A percentile compares a stretch with the other conserved stretches of the same genome.
Evolutionary conservation across 2,888 invertebrate genomes (phyloP).

Genomic region (Caenorhabditis sulstoni): DNA sequence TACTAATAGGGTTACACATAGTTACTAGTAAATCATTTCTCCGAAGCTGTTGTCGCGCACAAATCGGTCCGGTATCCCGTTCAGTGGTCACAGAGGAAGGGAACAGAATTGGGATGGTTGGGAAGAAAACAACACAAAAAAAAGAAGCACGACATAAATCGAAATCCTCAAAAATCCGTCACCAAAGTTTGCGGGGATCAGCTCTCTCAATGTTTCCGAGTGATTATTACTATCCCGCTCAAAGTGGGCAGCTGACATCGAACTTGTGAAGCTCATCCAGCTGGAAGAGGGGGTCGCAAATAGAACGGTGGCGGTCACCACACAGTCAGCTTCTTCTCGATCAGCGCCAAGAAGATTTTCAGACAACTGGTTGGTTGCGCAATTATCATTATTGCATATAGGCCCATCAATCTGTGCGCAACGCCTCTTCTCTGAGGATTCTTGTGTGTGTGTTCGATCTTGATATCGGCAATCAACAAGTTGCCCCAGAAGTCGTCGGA

Average conservation of each 20-base stretch:
- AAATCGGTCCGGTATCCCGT: not conserved
- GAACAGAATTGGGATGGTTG: not conserved
- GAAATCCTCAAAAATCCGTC: constrained; percentile 34
- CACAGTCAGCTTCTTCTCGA: constrained; percentile 1
- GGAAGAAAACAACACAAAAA: not conserved
- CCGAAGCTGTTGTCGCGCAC: constrained; percentile 29
- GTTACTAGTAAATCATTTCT: constrained; percentile 44
- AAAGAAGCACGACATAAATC: constrained; percentile 29
- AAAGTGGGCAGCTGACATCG: constrained; percentile 24
- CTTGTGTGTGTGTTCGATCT: constrained; percentile 57
- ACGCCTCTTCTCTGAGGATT: constrained; percentile 26
- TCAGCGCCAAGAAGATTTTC: not conserved
- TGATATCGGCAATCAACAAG: constrained; percentile 56
- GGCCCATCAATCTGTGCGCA: constrained; percentile 6
- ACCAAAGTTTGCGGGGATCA: constrained; percentile 48
- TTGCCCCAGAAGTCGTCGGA: constrained; percentile 29
- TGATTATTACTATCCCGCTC: not conserved
- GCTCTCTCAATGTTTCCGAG: constrained; percentile 10
- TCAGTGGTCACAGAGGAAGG: not conserved
- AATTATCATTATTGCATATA: constrained; percentile 51
- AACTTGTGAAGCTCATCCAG: no score
- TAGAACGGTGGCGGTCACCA: not conserved
- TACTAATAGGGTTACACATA: constrained; percentile 57
- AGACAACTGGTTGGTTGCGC: constrained; percentile 31
- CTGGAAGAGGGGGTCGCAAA: no score